phyloP scores from a whole-genome alignment of 2,113 vertebrate genomes.

The Vidua macroura region DNA sequence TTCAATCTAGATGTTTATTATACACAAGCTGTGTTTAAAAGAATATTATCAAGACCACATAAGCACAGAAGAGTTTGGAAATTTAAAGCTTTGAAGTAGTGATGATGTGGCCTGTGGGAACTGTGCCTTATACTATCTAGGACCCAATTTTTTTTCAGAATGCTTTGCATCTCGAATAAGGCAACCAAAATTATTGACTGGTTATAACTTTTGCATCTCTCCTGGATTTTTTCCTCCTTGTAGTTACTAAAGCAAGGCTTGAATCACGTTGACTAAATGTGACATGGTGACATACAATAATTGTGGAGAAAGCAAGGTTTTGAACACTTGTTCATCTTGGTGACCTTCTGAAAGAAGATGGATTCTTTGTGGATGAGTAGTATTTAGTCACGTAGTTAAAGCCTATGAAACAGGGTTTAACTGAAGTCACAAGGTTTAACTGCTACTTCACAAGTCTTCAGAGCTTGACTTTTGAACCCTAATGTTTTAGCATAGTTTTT shows the following conservation, averaged over 20 bases:
- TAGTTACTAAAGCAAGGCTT: background rate
- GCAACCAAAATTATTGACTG: background rate
- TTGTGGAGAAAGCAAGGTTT: background rate
- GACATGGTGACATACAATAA: background rate
- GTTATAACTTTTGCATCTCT: background rate
- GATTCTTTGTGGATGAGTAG: background rate
- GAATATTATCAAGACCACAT: background rate
- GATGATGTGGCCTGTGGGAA: background rate
- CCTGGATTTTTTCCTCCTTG: background rate
- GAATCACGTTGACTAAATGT: background rate
- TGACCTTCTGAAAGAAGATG: background rate
- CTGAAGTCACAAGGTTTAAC: background rate
- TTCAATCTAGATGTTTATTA: background rate
- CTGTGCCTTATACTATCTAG: background rate
- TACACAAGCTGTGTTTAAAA: conserved; percentile 19
- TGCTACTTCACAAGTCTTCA: background rate
- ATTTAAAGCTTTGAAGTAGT: conserved; percentile 26
- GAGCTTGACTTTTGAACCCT: background rate
- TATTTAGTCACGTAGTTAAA: background rate
- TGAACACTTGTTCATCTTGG: background rate
- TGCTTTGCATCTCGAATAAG: background rate
- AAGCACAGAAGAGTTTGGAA: background rate
- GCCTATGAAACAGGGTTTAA: background rate
- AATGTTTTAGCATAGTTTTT: background rate
- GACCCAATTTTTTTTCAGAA: background rate